Evolutionary conservation across 2,888 invertebrate genomes (phyloP).

Genomic region (Hedya salicella): DNA sequence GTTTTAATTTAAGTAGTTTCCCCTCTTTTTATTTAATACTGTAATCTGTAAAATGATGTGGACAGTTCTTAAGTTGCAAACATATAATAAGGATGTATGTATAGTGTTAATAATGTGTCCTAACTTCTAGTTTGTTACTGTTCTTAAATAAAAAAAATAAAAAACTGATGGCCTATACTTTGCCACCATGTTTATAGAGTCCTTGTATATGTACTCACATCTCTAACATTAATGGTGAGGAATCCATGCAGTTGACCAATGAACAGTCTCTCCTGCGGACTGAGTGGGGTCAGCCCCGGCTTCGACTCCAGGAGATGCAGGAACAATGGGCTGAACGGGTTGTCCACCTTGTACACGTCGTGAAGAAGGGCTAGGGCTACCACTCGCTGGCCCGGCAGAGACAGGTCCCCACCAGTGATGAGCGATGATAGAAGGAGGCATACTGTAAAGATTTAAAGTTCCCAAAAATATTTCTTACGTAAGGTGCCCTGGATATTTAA

Average conservation of each 20-base stretch:
- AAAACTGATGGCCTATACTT: too few relatives aligned
- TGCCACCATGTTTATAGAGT: too few relatives aligned
- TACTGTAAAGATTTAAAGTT: slow-evolving; percentile 58
- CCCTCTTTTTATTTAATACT: too few relatives aligned
- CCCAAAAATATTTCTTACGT: too few relatives aligned
- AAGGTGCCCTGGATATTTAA: too few relatives aligned
- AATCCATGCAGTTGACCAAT: slow-evolving; percentile 89
- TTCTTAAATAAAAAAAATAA: too few relatives aligned
- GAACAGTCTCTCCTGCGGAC: slow-evolving; percentile 88
- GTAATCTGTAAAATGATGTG: too few relatives aligned
- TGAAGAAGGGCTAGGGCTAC: slow-evolving; percentile 75
- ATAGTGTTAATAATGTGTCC: too few relatives aligned
- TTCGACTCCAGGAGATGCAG: slow-evolving; percentile 76
- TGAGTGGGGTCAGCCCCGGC: slow-evolving; percentile 68
- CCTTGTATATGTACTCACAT: slow-evolving; percentile 85
- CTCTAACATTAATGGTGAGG: slow-evolving; percentile 87
- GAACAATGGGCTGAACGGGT: slow-evolving; percentile 76
- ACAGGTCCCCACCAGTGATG: slow-evolving; percentile 77
- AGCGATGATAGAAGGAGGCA: slow-evolving; percentile 77
- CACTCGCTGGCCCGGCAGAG: slow-evolving; percentile 77
- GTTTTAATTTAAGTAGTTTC: too few relatives aligned
- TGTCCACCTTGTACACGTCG: slow-evolving; percentile 77
- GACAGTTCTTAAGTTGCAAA: too few relatives aligned
- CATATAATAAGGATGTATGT: too few relatives aligned
- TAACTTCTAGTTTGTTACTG: too few relatives aligned